Conservation (phyloP, 2,888 invertebrate species). For the Coecobrya sp. region DNA sequence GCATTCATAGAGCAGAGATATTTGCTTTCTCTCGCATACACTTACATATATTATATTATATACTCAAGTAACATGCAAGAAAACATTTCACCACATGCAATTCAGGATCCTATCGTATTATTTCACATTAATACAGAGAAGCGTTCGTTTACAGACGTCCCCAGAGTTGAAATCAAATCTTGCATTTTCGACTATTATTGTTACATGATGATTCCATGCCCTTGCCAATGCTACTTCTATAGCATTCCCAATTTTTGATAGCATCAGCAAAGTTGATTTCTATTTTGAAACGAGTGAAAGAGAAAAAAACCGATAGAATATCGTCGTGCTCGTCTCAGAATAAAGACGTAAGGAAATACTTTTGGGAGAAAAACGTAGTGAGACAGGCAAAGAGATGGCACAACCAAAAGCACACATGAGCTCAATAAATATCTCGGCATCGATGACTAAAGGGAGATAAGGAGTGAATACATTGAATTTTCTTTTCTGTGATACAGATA, state of each 20-base stretch:
- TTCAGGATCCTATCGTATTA: constrained; percentile 40
- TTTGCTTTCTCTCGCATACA: not conserved
- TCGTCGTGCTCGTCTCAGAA: constrained; percentile 32
- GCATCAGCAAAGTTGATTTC: constrained; percentile 67
- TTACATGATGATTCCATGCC: constrained; percentile 57
- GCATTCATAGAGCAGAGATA: not conserved
- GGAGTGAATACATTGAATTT: constrained; percentile 29
- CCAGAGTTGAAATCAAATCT: constrained; percentile 69
- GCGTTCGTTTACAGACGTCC: constrained; percentile 49
- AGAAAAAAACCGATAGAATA: constrained; percentile 15
- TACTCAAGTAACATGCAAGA: not conserved
- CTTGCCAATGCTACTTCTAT: constrained; percentile 7
- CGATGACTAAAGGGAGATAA: constrained; percentile 56
- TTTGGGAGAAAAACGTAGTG: constrained; percentile 45
- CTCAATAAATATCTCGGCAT: constrained; percentile 62
- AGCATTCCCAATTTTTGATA: constrained; percentile 46
- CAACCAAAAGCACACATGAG: constrained; percentile 48
- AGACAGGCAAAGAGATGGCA: constrained; percentile 18
- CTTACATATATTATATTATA: too few relatives aligned
- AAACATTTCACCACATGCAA: constrained; percentile 57
- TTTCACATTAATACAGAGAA: not conserved
- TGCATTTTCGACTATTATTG: constrained; percentile 61
- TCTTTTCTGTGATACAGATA: not conserved
- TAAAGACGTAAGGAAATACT: constrained; percentile 64
- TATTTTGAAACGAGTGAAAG: constrained; percentile 8